Conservation (phyloP, 2,888 invertebrate species). For the Ormyrus pomaceus region DNA sequence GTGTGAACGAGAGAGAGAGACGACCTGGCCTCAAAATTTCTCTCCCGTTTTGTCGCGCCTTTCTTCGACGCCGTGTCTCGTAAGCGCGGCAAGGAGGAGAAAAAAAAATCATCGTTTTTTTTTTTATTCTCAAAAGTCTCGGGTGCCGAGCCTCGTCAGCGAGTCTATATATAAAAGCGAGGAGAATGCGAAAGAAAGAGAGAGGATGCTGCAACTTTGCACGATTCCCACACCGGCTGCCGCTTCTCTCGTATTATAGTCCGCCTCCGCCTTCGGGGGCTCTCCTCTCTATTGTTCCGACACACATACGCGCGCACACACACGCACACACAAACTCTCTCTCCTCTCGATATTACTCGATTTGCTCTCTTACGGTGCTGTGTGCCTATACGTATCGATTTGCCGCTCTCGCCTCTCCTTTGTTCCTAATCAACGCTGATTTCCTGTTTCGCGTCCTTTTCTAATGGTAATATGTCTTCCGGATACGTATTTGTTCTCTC, state of each 20-base stretch:
- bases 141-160: constrained; percentile 25
- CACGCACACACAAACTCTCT: neutral
- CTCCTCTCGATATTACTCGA: constrained; percentile 38
- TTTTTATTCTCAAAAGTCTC: constrained; percentile 6
- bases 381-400: constrained; percentile 33
- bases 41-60: constrained; percentile 33
- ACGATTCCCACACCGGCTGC: constrained; percentile 55
- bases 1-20: constrained; percentile 7
- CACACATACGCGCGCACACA: neutral
- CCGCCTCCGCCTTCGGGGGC: constrained; percentile 51
- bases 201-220: constrained; percentile 58
- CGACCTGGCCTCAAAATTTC: constrained; percentile 18
- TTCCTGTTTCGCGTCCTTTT: constrained; percentile 41
- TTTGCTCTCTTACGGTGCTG: constrained; percentile 32
- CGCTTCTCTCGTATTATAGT: constrained; percentile 29
- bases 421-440: constrained; percentile 54
- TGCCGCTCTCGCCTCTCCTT: constrained; percentile 36
- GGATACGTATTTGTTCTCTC: constrained; percentile 22
- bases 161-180: constrained; percentile 20
- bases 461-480: constrained; percentile 29
- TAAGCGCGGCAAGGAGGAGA: neutral
- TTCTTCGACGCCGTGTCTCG: neutral
- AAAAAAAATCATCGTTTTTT: constrained; percentile 3
- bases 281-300: constrained; percentile 51
- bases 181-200: constrained; percentile 52